A percentile compares a stretch with the other conserved stretches of the same genome.
Evolutionary conservation across 2,113 vertebrate genomes (phyloP).

Genomic region (Loxodonta africana): DNA sequence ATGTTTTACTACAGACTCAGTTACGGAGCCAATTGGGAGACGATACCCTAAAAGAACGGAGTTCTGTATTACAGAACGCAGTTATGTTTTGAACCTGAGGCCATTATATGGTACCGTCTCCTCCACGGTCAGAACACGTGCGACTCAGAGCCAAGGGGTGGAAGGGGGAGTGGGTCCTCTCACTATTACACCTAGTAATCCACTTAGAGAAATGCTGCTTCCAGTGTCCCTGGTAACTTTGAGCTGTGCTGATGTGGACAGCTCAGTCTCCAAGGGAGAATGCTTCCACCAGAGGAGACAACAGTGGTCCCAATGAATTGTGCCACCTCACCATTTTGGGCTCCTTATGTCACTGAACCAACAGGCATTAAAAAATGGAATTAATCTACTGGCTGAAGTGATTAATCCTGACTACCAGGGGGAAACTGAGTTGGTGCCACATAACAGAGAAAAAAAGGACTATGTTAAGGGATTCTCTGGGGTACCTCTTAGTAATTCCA

Average conservation of each 20-base stretch:
- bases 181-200: neutral
- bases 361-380: neutral
- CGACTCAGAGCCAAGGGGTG: neutral
- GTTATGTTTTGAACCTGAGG: neutral
- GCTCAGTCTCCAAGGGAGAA: neutral
- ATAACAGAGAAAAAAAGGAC: neutral
- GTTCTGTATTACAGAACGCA: neutral
- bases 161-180: neutral
- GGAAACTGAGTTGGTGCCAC: neutral
- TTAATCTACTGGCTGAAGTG: neutral
- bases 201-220: conserved; percentile 22
- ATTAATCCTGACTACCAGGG: neutral
- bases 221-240: neutral
- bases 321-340: neutral
- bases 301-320: neutral
- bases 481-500: neutral
- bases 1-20: neutral
- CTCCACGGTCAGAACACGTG: neutral
- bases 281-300: neutral
- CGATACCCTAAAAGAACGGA: neutral
- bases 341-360: conserved; percentile 1
- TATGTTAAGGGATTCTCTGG: neutral
- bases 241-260: neutral
- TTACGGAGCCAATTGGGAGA: neutral
- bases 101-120: neutral